Evolutionary conservation across 2,888 invertebrate species (phyloP).

Genomic region (Clusia tigrina): DNA sequence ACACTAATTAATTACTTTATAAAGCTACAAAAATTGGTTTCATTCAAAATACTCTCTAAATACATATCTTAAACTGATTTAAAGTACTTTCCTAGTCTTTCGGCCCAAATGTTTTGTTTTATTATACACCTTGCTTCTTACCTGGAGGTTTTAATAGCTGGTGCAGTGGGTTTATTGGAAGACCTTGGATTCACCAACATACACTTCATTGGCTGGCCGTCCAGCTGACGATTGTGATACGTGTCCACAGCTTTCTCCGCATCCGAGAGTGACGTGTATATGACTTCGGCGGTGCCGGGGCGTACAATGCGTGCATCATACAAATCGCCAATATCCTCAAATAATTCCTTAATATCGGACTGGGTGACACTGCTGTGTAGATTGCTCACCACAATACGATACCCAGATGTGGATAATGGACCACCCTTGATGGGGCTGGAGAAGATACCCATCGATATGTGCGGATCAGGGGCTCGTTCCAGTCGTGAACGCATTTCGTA

Average conservation of each 20-base stretch:
- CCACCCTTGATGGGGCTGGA: conserved; percentile 45
- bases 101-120: conserved; percentile 3
- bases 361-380: conserved; percentile 86
- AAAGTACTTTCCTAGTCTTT: too few relatives aligned
- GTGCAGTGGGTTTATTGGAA: conserved; percentile 68
- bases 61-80: too few relatives aligned
- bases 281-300: conserved; percentile 90
- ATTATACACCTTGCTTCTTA: conserved; percentile 32
- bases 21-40: too few relatives aligned
- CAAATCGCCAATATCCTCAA: conserved; percentile 91
- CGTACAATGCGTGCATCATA: conserved; percentile 83
- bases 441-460: conserved; percentile 62
- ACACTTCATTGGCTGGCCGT: conserved; percentile 94
- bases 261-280: conserved; percentile 84
- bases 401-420: conserved; percentile 66
- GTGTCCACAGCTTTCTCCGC: conserved; percentile 91
- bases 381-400: conserved; percentile 90
- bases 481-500: conserved; percentile 62
- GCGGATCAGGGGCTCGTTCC: conserved; percentile 59
- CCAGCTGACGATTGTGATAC: conserved; percentile 91
- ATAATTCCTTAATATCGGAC: conserved; percentile 91
- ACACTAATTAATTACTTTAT: too few relatives aligned
- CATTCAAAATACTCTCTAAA: too few relatives aligned
- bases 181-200: conserved; percentile 81
- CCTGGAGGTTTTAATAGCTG: conserved; percentile 54